These are phyloP conservation scores for Allophyes oxyacanthae DNA, from an alignment of 2,888 invertebrate genomes.

Conservation along the genomic window DNA sequence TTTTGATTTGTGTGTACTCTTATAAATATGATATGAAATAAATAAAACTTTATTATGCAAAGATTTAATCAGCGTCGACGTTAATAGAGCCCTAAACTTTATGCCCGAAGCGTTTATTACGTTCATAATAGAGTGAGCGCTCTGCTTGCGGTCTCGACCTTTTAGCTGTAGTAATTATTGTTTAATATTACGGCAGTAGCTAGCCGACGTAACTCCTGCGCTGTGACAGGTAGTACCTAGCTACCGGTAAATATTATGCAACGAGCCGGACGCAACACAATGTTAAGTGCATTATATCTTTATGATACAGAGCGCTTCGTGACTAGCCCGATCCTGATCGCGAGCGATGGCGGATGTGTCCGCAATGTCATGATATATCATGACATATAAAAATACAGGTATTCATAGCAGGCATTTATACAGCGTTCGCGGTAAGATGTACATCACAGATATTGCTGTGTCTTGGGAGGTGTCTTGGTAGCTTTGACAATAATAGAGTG, in stretches of 20 bases:
- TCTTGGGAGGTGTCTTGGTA: slow-evolving; percentile 30
- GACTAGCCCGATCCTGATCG: slow-evolving; percentile 73
- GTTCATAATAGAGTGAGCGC: slow-evolving; percentile 57
- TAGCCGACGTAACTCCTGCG: slow-evolving; percentile 63
- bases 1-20: too few relatives aligned
- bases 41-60: slow-evolving; percentile 14
- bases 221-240: slow-evolving; percentile 68
- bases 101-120: slow-evolving; percentile 44
- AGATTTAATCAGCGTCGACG: slow-evolving; percentile 28
- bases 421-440: slow-evolving; percentile 23
- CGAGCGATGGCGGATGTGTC: slow-evolving; percentile 69
- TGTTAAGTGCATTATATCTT: slow-evolving; percentile 76
- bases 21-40: slow-evolving; percentile 11
- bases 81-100: slow-evolving; percentile 52
- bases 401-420: slow-evolving; percentile 32
- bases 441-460: slow-evolving; percentile 27
- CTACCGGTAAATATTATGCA: slow-evolving; percentile 80
- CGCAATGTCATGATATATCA: slow-evolving; percentile 63
- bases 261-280: slow-evolving; percentile 84
- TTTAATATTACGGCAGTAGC: slow-evolving; percentile 73
- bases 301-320: slow-evolving; percentile 69
- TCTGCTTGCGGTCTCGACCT: slow-evolving; percentile 70
- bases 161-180: slow-evolving; percentile 70
- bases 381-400: slow-evolving; percentile 39
- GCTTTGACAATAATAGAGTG: slow-evolving; percentile 46